A percentile compares a stretch with the other conserved stretches of the same genome.
These are phyloP conservation scores for Myoxocephalus aenaeus DNA, from an alignment of 2,797 vertebrate species.

Conservation along the genomic window DNA sequence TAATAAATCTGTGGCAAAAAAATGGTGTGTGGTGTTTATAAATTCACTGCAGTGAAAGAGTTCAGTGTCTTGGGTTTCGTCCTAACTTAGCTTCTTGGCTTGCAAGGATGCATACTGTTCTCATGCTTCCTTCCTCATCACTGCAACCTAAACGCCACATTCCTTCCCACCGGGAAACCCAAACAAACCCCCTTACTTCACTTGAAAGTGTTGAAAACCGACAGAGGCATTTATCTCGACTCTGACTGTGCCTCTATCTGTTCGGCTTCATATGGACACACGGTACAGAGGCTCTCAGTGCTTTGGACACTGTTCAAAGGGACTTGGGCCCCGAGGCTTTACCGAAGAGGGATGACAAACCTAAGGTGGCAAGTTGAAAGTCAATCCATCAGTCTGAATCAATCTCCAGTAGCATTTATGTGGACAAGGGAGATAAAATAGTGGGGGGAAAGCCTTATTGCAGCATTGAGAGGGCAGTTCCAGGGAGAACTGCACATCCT, in stretches of 20 bases:
- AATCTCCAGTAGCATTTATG: constrained; percentile 58
- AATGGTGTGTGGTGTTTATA: background rate
- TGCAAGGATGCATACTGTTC: background rate
- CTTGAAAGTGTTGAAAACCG: constrained; percentile 26
- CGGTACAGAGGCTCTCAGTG: constrained; percentile 41
- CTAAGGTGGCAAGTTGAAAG: constrained; percentile 60
- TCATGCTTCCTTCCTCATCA: constrained; percentile 8
- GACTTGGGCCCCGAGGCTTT: constrained; percentile 48
- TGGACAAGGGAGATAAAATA: constrained; percentile 57
- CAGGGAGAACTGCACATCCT: constrained; percentile 42
- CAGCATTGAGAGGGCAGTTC: constrained; percentile 47
- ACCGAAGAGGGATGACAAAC: constrained; percentile 57
- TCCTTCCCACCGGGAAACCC: constrained; percentile 18
- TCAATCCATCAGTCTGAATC: constrained; percentile 65
- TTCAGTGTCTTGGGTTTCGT: too few relatives aligned
- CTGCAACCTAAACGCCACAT: constrained; percentile 6
- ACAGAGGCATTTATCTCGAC: constrained; percentile 47
- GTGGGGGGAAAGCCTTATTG: constrained; percentile 31
- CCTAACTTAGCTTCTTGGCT: background rate
- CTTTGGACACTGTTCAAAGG: constrained; percentile 56
- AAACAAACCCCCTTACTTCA: constrained; percentile 19
- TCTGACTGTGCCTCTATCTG: constrained; percentile 38
- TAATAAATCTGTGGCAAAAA: background rate
- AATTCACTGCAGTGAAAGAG: background rate
- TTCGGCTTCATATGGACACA: constrained; percentile 42